Base-by-base conservation (phyloP, 2,113 vertebrate genomes). In the Colistium nudipinnis region DNA sequence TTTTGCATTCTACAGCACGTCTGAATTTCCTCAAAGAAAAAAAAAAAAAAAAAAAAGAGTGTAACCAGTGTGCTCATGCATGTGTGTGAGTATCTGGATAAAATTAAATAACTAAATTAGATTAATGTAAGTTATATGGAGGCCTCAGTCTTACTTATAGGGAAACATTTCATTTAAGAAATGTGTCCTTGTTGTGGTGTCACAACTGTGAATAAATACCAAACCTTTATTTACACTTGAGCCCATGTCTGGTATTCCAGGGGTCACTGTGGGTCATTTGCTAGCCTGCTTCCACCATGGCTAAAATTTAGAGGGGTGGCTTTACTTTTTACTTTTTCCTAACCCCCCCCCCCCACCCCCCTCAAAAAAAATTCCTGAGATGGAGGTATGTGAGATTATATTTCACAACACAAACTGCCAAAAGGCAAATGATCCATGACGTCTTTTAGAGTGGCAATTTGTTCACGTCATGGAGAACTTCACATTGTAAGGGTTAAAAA, bases 161-260 rank as follows among this genome's bases (percentile, higher is more conserved):
- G 11, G n/a, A 51, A 33, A 14, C 8, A 70, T 60, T 13, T 2
- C 19, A 7, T 61, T 70, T 11, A 81, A 61, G 57, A 84, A 71
- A 61, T 64, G 52, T 63, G 69, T 83, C 82, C 85, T 82, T 84
- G 82, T 80, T 67, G 52, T 60, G 49, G 54, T 78, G 83, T 66
- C 76, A 78, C 70, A 28, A 70, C 76, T 70, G 54, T 75, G 64
- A 81, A 78, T 80, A 65, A 87, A 87, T 82, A 47, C 74, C 86
- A 83, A 79, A 82, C 62, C 84, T 88, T 88, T 89, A 88, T 88
- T 91, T 91, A 88, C 86, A 87, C 87, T 73, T 59, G 62, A 81
- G 78, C 43, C 87, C n/a, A 10, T 19, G 79, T 85, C 86, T 89
- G 89, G 85, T 82, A 89, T 90, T 86, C 77, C 11, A 2, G 65